Percentiles rank a stretch among this genome's conserved stretches.
Conservation (phyloP, 2,797 vertebrate genomes). For the Gobionotothen gibberifrons region DNA sequence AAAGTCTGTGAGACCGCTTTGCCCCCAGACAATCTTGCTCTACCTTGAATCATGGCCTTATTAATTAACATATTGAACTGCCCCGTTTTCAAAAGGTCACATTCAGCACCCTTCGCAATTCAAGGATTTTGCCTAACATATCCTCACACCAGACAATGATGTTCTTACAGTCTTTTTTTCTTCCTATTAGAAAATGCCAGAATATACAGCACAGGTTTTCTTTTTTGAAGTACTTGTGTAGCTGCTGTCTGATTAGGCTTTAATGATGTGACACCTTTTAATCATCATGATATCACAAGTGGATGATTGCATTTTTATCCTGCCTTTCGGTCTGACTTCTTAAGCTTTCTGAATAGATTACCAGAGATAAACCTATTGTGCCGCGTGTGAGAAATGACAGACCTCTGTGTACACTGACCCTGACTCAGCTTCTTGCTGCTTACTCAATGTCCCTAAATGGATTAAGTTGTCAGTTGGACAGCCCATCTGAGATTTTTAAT, state of each 20-base stretch:
- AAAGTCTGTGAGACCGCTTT: conserved; percentile 29
- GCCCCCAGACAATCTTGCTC: conserved; percentile 46
- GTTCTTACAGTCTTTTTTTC: conserved; percentile 12
- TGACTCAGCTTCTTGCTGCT: conserved; percentile 73
- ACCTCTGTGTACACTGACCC: conserved; percentile 71
- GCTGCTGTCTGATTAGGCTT: conserved; percentile 23
- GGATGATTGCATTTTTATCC: conserved; percentile 33
- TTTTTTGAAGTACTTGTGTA: conserved; percentile 10
- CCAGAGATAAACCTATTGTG: conserved; percentile 67
- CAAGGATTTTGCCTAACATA: conserved; percentile 44
- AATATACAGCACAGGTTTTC: not conserved
- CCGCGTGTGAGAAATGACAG: conserved; percentile 65
- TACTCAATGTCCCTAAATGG: conserved; percentile 80
- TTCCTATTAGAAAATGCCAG: not conserved
- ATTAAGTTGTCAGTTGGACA: conserved; percentile 82
- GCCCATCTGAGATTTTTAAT: conserved; percentile 82
- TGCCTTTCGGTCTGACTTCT: conserved; percentile 29
- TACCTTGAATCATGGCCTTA: conserved; percentile 55
- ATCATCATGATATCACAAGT: conserved; percentile 33
- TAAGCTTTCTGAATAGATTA: conserved; percentile 59
- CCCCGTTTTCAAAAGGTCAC: conserved; percentile 63
- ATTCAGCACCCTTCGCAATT: conserved; percentile 46
- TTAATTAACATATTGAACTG: conserved; percentile 74
- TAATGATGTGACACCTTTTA: conserved; percentile 41
- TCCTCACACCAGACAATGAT: conserved; percentile 10